phyloP scores from a whole-genome alignment of 1,140 invertebrate genomes.

The Zaprionus nigranus region DNA sequence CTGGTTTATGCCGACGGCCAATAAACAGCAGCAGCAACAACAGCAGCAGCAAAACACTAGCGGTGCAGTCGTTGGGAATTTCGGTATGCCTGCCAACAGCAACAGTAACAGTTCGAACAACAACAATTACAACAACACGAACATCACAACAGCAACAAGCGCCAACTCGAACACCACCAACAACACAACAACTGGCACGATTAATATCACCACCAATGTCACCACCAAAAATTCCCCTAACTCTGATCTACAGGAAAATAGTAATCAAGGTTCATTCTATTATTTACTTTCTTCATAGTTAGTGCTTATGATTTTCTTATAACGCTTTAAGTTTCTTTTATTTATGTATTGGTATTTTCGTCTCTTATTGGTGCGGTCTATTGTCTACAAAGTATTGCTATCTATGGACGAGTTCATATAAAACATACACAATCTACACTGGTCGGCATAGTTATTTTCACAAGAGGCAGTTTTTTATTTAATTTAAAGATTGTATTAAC shows the following conservation, averaged over 20 bases:
- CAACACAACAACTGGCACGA: constrained; percentile 72
- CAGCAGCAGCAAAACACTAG: constrained; percentile 27
- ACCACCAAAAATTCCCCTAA: constrained; percentile 81
- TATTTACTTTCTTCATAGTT: constrained; percentile 60
- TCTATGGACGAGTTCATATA: background rate
- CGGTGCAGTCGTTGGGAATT: constrained; percentile 57
- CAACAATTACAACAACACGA: constrained; percentile 59
- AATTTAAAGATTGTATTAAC: too few species aligned
- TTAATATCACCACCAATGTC: constrained; percentile 71
- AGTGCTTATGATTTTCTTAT: constrained; percentile 39
- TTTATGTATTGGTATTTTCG: constrained; percentile 24
- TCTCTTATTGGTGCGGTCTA: constrained; percentile 6
- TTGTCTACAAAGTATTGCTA: background rate
- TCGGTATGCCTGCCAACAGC: constrained; percentile 77
- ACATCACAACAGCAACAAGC: constrained; percentile 60
- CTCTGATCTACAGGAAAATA: constrained; percentile 79
- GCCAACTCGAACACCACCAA: constrained; percentile 65
- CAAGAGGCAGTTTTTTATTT: too few species aligned
- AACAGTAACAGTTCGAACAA: constrained; percentile 60
- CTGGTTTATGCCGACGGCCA: constrained; percentile 63
- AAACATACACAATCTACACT: too few species aligned
- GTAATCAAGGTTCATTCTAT: constrained; percentile 83
- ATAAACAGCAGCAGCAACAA: constrained; percentile 47
- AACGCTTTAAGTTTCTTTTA: constrained; percentile 24
- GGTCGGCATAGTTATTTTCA: too few species aligned